These are phyloP conservation scores for Toxotes lorentzi DNA, from an alignment of 2,797 vertebrate genomes.

Conservation along the genomic window DNA sequence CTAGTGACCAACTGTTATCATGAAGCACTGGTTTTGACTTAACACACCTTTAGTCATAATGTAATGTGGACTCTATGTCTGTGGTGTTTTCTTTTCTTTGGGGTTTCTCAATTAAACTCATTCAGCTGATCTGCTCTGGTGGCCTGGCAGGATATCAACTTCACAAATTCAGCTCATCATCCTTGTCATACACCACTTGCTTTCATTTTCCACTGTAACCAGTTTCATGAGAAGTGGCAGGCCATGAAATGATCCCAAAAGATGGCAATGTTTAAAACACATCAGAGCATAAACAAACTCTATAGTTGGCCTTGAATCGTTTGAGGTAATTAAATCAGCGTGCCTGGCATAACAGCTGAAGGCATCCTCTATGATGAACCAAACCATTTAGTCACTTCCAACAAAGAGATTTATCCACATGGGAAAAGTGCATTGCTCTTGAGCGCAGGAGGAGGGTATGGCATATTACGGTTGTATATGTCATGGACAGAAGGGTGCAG, in stretches of 20 bases:
- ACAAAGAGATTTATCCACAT: conserved; percentile 22
- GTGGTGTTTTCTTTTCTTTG: not conserved
- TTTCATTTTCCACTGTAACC: conserved; percentile 24
- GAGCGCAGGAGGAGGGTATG: conserved; percentile 21
- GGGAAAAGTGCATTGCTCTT: conserved; percentile 37
- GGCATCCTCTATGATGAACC: conserved; percentile 16
- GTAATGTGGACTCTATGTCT: not conserved
- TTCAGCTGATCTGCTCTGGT: not conserved
- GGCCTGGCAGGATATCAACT: not conserved
- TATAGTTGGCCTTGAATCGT: not conserved
- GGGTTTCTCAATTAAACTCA: not conserved
- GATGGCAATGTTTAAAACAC: conserved; percentile 14
- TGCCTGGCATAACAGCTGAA: not conserved
- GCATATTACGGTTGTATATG: conserved; percentile 56
- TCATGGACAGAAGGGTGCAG: conserved; percentile 43
- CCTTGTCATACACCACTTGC: not conserved
- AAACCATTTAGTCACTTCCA: conserved; percentile 28
- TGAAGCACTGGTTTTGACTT: not conserved
- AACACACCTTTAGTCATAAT: no score
- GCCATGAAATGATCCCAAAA: conserved; percentile 11
- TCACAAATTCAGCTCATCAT: conserved; percentile 16
- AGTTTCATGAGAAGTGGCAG: conserved; percentile 17
- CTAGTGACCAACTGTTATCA: not conserved
- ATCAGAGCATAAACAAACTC: conserved; percentile 2
- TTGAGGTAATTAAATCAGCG: conserved; percentile 30